A percentile compares a stretch with the other conserved stretches of the same genome.
phyloP scores from a whole-genome alignment of 1,140 invertebrate genomes.

The Drosophila elegans region DNA sequence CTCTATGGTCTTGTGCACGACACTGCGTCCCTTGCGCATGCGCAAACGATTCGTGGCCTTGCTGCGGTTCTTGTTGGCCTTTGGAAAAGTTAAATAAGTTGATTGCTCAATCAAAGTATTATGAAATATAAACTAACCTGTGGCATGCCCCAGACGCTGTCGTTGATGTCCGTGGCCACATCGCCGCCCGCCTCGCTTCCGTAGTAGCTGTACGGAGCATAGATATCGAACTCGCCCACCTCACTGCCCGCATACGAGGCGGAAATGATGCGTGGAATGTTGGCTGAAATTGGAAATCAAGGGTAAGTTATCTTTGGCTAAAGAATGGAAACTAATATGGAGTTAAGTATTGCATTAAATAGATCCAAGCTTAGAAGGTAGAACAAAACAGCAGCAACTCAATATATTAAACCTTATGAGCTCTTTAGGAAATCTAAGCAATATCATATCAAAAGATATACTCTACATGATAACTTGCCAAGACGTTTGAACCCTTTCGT shows the following conservation, averaged over 20 bases:
- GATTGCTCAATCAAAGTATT: background rate
- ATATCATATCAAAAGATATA: too few relatives aligned
- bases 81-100: background rate
- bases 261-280: conserved; percentile 87
- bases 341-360: too few relatives aligned
- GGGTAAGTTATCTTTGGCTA: background rate
- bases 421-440: too few relatives aligned
- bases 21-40: conserved; percentile 90
- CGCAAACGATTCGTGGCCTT: conserved; percentile 88
- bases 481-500: too few relatives aligned
- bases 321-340: background rate
- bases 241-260: conserved; percentile 92
- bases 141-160: conserved; percentile 83
- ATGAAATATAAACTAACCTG: conserved; percentile 43
- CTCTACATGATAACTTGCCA: too few relatives aligned
- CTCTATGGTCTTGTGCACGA: conserved; percentile 92
- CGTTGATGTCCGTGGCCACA: conserved; percentile 81
- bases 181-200: conserved; percentile 86
- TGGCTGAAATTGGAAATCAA: conserved; percentile 51
- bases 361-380: too few relatives aligned
- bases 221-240: conserved; percentile 90
- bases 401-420: too few relatives aligned
- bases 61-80: conserved; percentile 78
- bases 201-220: conserved; percentile 92
- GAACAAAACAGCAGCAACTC: too few relatives aligned